phyloP scores from a whole-genome alignment of 2,113 vertebrate species.

The Aldabrachelys gigantea region DNA sequence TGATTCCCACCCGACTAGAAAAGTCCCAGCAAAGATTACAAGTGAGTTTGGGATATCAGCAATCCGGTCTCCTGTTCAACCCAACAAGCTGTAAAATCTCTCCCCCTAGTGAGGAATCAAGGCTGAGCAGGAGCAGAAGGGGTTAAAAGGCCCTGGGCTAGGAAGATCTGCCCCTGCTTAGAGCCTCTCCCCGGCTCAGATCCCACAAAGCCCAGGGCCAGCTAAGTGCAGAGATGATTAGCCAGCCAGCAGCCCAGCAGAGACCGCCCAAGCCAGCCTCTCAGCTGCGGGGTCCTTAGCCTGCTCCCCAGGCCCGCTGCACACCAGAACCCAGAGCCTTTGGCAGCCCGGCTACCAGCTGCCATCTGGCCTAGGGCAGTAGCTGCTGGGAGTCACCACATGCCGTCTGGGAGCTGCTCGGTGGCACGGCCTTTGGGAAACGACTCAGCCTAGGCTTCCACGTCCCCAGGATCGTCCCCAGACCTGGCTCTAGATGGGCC shows the following conservation, averaged over 20 bases:
- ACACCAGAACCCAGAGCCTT: too few species aligned
- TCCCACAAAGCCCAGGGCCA: background rate
- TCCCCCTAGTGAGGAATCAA: background rate
- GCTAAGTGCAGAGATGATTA: accelerated
- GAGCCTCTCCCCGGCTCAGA: background rate
- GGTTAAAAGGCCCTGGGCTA: background rate
- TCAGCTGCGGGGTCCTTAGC: background rate
- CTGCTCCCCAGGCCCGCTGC: background rate
- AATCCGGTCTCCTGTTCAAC: background rate
- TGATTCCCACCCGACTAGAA: background rate
- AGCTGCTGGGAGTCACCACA: background rate
- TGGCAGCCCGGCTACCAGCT: background rate
- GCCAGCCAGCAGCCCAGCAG: background rate
- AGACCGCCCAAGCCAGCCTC: background rate
- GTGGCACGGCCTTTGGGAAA: background rate
- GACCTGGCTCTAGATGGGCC: background rate
- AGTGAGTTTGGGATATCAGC: background rate
- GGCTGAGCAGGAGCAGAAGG: background rate
- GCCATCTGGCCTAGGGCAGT: background rate
- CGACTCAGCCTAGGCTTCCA: background rate
- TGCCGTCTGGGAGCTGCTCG: too few species aligned
- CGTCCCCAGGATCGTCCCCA: background rate
- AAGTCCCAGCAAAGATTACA: background rate
- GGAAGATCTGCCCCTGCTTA: background rate
- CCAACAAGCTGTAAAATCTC: background rate